phyloP scores from a whole-genome alignment of 2,113 vertebrate species.

The Chionomys nivalis region DNA sequence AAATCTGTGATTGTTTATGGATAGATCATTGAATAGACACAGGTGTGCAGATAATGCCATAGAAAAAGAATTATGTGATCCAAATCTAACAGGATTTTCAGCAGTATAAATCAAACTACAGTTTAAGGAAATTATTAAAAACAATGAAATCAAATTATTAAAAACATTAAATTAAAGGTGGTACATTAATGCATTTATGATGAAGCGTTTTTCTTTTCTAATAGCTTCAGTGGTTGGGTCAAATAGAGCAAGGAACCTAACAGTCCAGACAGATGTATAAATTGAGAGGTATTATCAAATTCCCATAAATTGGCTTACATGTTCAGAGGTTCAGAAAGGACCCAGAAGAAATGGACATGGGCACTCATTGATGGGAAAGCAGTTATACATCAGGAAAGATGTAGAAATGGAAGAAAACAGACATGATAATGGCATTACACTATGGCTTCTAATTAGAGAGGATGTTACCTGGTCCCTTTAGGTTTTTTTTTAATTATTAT shows the following conservation, averaged over 20 bases:
- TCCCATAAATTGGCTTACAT: neutral
- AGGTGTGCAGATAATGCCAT: neutral
- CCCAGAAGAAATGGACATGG: neutral
- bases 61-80: neutral
- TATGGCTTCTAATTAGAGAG: neutral
- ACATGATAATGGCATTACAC: neutral
- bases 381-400: neutral
- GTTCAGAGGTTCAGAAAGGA: neutral
- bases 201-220: neutral
- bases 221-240: neutral
- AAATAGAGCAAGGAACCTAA: neutral
- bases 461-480: neutral
- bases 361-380: neutral
- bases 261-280: neutral
- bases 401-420: neutral
- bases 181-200: neutral
- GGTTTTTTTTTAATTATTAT: no score
- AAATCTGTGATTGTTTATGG: neutral
- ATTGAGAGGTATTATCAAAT: neutral
- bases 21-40: neutral
- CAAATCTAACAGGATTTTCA: slow-evolving; percentile 8
- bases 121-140: neutral
- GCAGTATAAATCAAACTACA: neutral
- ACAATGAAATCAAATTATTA: neutral
- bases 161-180: neutral